A percentile compares a stretch with the other conserved stretches of the same genome.
Evolutionary conservation across 1,140 invertebrate species (phyloP).

Genomic region (Drosophila ironensis): DNA sequence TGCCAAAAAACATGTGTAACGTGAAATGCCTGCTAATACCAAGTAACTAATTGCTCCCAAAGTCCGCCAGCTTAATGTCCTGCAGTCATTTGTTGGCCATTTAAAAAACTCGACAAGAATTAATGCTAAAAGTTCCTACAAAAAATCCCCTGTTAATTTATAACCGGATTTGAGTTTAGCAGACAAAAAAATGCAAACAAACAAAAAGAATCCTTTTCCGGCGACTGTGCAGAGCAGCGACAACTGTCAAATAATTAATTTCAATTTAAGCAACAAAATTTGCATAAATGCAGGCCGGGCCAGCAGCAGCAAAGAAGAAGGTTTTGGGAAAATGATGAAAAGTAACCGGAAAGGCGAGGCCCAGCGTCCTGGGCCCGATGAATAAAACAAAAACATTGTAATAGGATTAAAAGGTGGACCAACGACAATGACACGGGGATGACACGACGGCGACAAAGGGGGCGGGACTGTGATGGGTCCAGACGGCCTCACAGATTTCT

Average conservation of each 20-base stretch:
- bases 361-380: constrained; percentile 49
- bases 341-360: constrained; percentile 1
- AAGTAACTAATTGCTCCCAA: constrained; percentile 30
- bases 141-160: constrained; percentile 50
- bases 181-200: constrained; percentile 13
- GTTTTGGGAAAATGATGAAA: constrained; percentile 7
- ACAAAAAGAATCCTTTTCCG: constrained; percentile 3
- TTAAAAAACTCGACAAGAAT: constrained; percentile 61
- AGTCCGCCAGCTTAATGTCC: constrained; percentile 5
- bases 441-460: constrained; percentile 22
- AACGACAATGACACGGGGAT: constrained; percentile 58
- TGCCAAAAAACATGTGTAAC: not conserved
- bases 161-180: constrained; percentile 34
- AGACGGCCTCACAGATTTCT: constrained; percentile 61
- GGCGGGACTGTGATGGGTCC: constrained; percentile 32
- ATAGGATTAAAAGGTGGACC: constrained; percentile 77
- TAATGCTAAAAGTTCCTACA: constrained; percentile 35
- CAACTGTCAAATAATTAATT: constrained; percentile 80
- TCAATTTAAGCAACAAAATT: constrained; percentile 78
- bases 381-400: constrained; percentile 78
- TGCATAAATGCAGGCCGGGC: constrained; percentile 60
- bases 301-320: constrained; percentile 10
- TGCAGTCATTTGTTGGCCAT: constrained; percentile 51
- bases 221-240: constrained; percentile 37
- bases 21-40: not conserved